phyloP scores from a whole-genome alignment of 53 echinoderm and acorn worm genomes.

The Stichopus horrens region DNA sequence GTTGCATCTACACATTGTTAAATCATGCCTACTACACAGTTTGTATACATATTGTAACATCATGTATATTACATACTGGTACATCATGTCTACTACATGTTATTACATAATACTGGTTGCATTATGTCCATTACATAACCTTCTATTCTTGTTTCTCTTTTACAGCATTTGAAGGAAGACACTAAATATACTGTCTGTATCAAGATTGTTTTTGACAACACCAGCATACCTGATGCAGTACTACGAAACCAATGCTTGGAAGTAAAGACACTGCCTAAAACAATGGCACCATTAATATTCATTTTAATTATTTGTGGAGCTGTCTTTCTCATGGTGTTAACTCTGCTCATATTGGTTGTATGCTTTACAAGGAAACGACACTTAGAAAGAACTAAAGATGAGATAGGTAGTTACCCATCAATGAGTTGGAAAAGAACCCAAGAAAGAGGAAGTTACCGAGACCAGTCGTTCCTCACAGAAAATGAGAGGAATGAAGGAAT shows the following conservation, averaged over 20 bases:
- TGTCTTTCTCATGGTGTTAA: conserved; percentile 59
- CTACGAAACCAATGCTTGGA: conserved; percentile 92
- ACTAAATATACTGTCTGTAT: conserved; percentile 90
- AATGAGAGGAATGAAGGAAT: conserved; percentile 2
- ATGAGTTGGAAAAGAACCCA: conserved; percentile 43
- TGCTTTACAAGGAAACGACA: conserved; percentile 68
- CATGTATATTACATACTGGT: too few relatives aligned
- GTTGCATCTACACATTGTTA: neutral
- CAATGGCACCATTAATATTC: conserved; percentile 56
- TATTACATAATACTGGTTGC: too few relatives aligned
- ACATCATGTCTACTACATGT: too few relatives aligned
- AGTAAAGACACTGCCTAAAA: conserved; percentile 61
- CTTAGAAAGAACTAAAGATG: conserved; percentile 50
- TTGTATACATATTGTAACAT: too few relatives aligned
- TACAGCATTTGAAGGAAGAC: conserved; percentile 73
- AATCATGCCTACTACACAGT: too few relatives aligned
- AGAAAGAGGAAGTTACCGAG: conserved; percentile 54
- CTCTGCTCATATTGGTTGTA: conserved; percentile 66
- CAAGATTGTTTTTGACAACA: conserved; percentile 73
- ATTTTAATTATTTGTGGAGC: conserved; percentile 65
- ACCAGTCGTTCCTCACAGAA: conserved; percentile 47
- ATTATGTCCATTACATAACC: neutral
- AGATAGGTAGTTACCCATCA: conserved; percentile 55
- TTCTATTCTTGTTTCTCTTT: neutral
- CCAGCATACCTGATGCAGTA: conserved; percentile 64